A percentile compares a stretch with the other conserved stretches of the same genome.
These are phyloP conservation scores for Anableps anableps DNA, from an alignment of 2,797 vertebrate species.

Conservation along the genomic window DNA sequence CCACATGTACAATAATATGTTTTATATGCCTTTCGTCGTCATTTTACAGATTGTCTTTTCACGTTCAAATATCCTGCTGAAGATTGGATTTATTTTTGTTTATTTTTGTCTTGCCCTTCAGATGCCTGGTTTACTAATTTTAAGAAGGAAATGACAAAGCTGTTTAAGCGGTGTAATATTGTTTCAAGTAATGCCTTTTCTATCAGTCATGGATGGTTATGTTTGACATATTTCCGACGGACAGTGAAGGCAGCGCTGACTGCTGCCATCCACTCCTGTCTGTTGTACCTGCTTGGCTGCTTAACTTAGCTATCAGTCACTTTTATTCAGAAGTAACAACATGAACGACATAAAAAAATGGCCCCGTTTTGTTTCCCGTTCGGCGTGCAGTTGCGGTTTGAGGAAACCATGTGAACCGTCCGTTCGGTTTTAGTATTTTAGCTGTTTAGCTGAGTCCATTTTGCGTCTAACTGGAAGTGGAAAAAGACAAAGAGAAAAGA, in stretches of 20 bases:
- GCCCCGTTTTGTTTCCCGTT: conserved; percentile 48
- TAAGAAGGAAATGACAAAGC: neutral
- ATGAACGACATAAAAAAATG: conserved; percentile 69
- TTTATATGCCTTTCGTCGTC: neutral
- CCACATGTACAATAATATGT: neutral
- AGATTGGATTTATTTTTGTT: neutral
- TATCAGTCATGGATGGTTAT: too few relatives aligned
- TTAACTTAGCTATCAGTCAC: conserved; percentile 74
- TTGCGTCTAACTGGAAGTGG: conserved; percentile 81
- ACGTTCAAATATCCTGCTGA: neutral
- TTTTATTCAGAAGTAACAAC: conserved; percentile 63
- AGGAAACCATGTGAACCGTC: conserved; percentile 46
- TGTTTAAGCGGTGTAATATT: neutral
- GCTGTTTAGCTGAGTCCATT: conserved; percentile 73
- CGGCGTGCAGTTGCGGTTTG: conserved; percentile 48
- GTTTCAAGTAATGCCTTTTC: neutral
- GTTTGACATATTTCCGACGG: conserved; percentile 34
- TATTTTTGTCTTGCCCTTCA: neutral
- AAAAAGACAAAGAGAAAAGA: conserved; percentile 86
- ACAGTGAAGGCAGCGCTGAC: conserved; percentile 40
- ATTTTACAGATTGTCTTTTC: neutral
- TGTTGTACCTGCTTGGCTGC: conserved; percentile 78
- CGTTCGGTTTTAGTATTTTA: conserved; percentile 61
- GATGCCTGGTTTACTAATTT: neutral
- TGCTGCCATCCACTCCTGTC: conserved; percentile 70